Evolutionary conservation across 2,888 invertebrate genomes (phyloP).

Genomic region (Cerceris ruficornis): DNA sequence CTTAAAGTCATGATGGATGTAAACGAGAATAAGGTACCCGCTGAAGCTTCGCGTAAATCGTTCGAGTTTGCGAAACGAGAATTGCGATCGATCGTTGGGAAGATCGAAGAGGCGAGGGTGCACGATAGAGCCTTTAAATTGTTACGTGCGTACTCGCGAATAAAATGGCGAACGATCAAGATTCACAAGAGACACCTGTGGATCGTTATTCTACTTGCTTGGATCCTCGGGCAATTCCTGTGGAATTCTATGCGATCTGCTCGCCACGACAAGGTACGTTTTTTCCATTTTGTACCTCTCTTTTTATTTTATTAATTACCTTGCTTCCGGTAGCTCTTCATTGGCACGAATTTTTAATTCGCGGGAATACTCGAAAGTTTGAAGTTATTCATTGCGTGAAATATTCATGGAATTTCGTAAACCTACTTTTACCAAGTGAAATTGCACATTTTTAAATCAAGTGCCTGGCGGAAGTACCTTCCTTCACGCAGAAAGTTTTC

Average conservation of each 20-base stretch:
- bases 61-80: conserved; percentile 68
- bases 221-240: conserved; percentile 52
- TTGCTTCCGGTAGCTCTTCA: not conserved
- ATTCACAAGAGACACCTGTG: conserved; percentile 56
- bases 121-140: conserved; percentile 52
- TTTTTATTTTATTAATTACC: not conserved
- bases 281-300: not conserved
- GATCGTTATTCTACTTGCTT: conserved; percentile 55
- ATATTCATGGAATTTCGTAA: not conserved
- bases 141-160: conserved; percentile 51
- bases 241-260: conserved; percentile 48
- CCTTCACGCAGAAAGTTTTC: conserved; percentile 82
- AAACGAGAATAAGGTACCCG: conserved; percentile 39
- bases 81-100: conserved; percentile 62
- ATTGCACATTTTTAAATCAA: conserved; percentile 30
- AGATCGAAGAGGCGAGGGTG: conserved; percentile 57
- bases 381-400: too few species aligned
- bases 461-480: conserved; percentile 74
- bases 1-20: conserved; percentile 63
- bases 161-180: conserved; percentile 46
- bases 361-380: too few species aligned
- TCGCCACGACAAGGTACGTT: conserved; percentile 62
- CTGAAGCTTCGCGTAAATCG: conserved; percentile 52
- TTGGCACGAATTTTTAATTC: not conserved
- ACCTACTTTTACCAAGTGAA: not conserved